Conservation (phyloP, 2,113 vertebrate genomes). For the Oryzias melastigma region DNA sequence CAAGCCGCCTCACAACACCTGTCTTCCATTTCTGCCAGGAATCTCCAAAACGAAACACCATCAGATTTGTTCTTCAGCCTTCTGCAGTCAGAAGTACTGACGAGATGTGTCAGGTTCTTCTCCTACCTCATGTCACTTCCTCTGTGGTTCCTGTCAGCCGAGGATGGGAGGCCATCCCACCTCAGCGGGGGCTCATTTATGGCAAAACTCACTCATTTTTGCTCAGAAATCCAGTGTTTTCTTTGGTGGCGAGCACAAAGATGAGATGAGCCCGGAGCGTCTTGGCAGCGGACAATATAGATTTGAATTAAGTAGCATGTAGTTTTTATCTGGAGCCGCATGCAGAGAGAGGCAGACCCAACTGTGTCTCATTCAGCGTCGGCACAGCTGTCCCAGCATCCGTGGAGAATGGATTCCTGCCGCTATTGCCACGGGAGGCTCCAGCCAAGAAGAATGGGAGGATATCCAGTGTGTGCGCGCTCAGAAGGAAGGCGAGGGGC, state of each 20-base stretch:
- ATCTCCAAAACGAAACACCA: too few species aligned
- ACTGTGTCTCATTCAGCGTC: conserved; percentile 73
- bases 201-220: background rate
- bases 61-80: background rate
- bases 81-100: background rate
- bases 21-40: too few species aligned
- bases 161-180: conserved; percentile 39
- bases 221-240: conserved; percentile 33
- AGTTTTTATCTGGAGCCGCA: conserved; percentile 74
- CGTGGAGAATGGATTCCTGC: conserved; percentile 81
- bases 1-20: conserved; percentile 49
- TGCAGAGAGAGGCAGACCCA: conserved; percentile 66
- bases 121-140: conserved; percentile 8
- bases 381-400: conserved; percentile 79
- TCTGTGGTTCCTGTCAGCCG: conserved; percentile 36
- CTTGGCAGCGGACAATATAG: conserved; percentile 63
- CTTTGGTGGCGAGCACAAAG: conserved; percentile 59
- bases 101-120: too few species aligned
- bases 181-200: conserved; percentile 44
- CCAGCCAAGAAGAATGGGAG: conserved; percentile 80
- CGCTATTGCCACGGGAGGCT: conserved; percentile 78
- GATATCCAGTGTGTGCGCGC: conserved; percentile 76
- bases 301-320: conserved; percentile 73
- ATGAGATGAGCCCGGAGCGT: conserved; percentile 48
- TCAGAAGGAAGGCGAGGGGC: conserved; percentile 57